These are phyloP conservation scores for Diabrotica virgifera DNA, from an alignment of 1,140 invertebrate genomes.

Conservation along the genomic window DNA sequence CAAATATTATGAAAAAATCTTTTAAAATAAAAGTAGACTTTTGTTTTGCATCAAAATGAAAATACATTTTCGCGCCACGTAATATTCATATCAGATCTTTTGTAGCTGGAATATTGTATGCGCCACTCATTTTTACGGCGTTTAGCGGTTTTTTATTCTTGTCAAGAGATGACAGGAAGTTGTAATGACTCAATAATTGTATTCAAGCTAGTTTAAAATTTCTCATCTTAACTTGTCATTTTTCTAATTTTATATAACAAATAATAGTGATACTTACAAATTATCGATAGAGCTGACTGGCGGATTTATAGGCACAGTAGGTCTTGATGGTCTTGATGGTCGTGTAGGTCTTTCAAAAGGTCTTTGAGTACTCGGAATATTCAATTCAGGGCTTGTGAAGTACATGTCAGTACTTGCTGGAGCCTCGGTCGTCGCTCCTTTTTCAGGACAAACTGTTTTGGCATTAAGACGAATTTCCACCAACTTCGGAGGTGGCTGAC, in stretches of 20 bases:
- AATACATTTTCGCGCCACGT: no score
- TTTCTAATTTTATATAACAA: not conserved
- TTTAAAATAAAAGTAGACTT: no score
- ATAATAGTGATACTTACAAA: conserved; percentile 14
- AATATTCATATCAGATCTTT: no score
- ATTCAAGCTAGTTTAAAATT: no score
- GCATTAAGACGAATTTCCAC: conserved; percentile 39
- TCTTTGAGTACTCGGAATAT: not conserved
- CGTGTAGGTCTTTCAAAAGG: not conserved
- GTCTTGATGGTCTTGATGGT: not conserved
- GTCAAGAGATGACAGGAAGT: not conserved
- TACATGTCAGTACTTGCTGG: conserved; percentile 26
- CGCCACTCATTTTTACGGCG: no score
- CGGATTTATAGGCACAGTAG: no score
- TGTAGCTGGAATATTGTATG: no score
- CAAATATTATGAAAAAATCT: no score
- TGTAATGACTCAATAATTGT: no score
- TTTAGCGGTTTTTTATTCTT: no score
- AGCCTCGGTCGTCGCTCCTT: conserved; percentile 27
- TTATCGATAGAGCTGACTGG: not conserved
- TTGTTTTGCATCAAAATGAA: no score
- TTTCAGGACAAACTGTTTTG: conserved; percentile 39
- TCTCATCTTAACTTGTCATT: no score
- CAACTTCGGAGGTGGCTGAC: conserved; percentile 35
- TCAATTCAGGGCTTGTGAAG: conserved; percentile 27